Evolutionary conservation across 1,140 invertebrate genomes (phyloP), one percentile per base, ranked within the genome.

Genomic region (Drosophila truncata): DNA sequence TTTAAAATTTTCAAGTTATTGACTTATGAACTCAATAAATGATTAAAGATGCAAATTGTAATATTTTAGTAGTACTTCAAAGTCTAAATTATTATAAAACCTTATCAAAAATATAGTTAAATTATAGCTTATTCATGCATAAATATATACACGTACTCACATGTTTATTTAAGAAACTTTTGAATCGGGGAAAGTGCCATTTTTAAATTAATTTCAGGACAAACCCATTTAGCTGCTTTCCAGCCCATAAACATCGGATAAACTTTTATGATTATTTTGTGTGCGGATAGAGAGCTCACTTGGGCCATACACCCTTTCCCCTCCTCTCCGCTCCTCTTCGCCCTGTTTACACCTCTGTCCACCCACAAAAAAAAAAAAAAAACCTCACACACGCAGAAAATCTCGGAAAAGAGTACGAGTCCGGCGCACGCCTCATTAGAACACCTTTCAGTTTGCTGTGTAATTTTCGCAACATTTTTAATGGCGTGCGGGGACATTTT

Each of bases 391-490:
- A 33, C 57, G 18, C 35, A 44, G 23, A 42, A 42, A 25, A 18
- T 60, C 69, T 49, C 50, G 58, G 55, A 59, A 57, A 66, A 69
- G 71, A 78, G 67, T 71, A 69, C 81, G 66, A 78, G 67, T 71
- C 73, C 81, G 85, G 85, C 85, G 78, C 85, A 88, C 85, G 84
- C 84, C 84, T 88, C 84, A 88, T 88, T 88, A 88, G 84, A 84
- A 84, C 84, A 88, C 84, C 84, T 90, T 88, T 88, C 85, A 88
- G 84, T 88, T 88, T 84, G 85, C 80, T 81, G 74, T 90, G 81
- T 81, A 88, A 88, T 90, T 88, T 90, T 90, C 84, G 85, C 80
- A 88, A 84, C 84, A 84, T 90, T 88, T 90, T 90, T 88, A 88
- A 88, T 88, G 85, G 85, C 85, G 84, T 88, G 80, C 85, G 85